Percentiles rank a stretch among this genome's conserved stretches.
Evolutionary conservation across 2,797 vertebrate genomes (phyloP).

Genomic region (Microchirus variegatus): DNA sequence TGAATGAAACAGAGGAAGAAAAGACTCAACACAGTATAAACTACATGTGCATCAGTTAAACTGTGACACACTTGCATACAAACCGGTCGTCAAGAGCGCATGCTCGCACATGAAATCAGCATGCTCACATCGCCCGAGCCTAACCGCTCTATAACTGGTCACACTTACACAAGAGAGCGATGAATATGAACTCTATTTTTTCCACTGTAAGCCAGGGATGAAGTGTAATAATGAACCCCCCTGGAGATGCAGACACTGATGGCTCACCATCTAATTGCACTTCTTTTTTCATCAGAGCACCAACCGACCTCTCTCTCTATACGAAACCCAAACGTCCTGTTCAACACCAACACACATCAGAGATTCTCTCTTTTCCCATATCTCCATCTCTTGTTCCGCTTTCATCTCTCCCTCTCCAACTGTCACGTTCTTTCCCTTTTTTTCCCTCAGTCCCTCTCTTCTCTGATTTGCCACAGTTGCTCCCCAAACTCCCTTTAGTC

Average conservation of each 20-base stretch:
- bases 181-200: constrained; percentile 72
- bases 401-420: constrained; percentile 35
- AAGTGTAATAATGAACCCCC: constrained; percentile 76
- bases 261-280: constrained; percentile 81
- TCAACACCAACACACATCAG: constrained; percentile 47
- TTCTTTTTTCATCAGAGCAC: constrained; percentile 78
- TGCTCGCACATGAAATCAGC: constrained; percentile 55
- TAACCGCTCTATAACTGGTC: constrained; percentile 66
- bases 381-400: constrained; percentile 43
- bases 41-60: constrained; percentile 35
- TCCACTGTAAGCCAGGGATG: constrained; percentile 63
- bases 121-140: constrained; percentile 56
- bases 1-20: constrained; percentile 27
- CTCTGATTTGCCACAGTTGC: constrained; percentile 12
- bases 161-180: constrained; percentile 76
- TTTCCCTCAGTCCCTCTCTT: constrained; percentile 6
- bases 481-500: constrained; percentile 11
- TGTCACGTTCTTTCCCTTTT: constrained; percentile 41
- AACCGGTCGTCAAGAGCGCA: constrained; percentile 7
- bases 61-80: constrained; percentile 29
- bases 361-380: constrained; percentile 44
- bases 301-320: constrained; percentile 72
- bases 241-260: constrained; percentile 78
- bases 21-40: constrained; percentile 40
- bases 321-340: constrained; percentile 55